Conservation (phyloP, 2,797 vertebrate genomes). For the Hippoglossus hippoglossus region DNA sequence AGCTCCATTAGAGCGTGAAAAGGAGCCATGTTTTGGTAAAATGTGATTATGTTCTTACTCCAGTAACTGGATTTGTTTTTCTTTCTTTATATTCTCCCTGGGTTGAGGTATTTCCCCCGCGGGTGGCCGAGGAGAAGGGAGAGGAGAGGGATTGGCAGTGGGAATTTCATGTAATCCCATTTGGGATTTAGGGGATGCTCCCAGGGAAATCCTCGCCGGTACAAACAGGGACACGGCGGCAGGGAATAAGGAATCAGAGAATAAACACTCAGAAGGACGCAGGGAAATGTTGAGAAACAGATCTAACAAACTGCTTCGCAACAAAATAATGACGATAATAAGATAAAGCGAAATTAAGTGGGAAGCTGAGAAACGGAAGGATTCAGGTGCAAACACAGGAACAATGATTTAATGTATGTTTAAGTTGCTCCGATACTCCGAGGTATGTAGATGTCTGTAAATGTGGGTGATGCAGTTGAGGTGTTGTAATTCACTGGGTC, state of each 20-base stretch:
- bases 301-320: conserved; percentile 14
- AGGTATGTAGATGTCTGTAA: conserved; percentile 1
- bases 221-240: conserved; percentile 35
- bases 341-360: no score
- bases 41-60: conserved; percentile 62
- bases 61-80: conserved; percentile 48
- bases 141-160: conserved; percentile 31
- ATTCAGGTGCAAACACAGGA: neutral
- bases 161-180: conserved; percentile 78
- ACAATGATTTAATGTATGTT: neutral
- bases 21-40: conserved; percentile 47
- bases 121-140: conserved; percentile 9
- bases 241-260: conserved; percentile 32
- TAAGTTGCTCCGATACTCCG: neutral
- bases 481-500: conserved; percentile 11
- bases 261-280: conserved; percentile 18
- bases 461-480: neutral
- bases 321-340: neutral
- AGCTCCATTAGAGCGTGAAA: conserved; percentile 27
- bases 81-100: neutral
- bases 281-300: conserved; percentile 17
- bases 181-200: conserved; percentile 62
- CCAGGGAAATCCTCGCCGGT: conserved; percentile 55
- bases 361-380: neutral
- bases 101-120: conserved; percentile 45